A percentile compares a stretch with the other conserved stretches of the same genome.
Evolutionary conservation across 2,888 invertebrate genomes (phyloP).

Genomic region (Pollenia amentaria): DNA sequence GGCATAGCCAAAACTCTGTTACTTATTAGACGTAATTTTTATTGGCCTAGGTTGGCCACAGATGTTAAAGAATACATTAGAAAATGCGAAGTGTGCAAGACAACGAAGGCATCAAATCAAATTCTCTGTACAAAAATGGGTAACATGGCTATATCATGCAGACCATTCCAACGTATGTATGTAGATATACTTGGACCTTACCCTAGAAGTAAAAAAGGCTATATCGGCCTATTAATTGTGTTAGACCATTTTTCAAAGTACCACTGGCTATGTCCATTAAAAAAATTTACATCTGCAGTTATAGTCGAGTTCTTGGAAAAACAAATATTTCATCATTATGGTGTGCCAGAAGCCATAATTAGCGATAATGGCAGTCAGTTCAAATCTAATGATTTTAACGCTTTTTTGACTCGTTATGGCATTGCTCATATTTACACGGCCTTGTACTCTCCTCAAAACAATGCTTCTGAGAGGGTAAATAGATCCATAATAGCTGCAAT

Average conservation of each 20-base stretch:
- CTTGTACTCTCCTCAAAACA: too few relatives aligned
- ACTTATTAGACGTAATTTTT: neutral
- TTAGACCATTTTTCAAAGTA: neutral
- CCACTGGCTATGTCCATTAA: neutral
- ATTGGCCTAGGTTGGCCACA: neutral
- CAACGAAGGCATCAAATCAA: neutral
- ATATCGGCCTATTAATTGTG: neutral
- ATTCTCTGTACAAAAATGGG: neutral
- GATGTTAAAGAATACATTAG: neutral
- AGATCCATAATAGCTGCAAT: too few relatives aligned
- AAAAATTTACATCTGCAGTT: neutral
- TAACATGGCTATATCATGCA: neutral
- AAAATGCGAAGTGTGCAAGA: constrained; percentile 4
- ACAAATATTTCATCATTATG: too few relatives aligned
- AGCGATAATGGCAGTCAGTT: too few relatives aligned
- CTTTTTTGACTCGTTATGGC: too few relatives aligned
- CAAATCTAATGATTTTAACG: too few relatives aligned
- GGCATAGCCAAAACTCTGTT: constrained; percentile 16
- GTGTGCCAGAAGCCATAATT: too few relatives aligned
- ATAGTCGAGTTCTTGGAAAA: too few relatives aligned
- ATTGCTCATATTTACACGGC: too few relatives aligned
- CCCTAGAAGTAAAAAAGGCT: neutral
- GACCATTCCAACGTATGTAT: neutral
- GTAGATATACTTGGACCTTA: neutral
- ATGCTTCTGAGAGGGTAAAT: too few relatives aligned